Conservation (phyloP, 2,888 invertebrate genomes). For the Malacosoma neustria region DNA sequence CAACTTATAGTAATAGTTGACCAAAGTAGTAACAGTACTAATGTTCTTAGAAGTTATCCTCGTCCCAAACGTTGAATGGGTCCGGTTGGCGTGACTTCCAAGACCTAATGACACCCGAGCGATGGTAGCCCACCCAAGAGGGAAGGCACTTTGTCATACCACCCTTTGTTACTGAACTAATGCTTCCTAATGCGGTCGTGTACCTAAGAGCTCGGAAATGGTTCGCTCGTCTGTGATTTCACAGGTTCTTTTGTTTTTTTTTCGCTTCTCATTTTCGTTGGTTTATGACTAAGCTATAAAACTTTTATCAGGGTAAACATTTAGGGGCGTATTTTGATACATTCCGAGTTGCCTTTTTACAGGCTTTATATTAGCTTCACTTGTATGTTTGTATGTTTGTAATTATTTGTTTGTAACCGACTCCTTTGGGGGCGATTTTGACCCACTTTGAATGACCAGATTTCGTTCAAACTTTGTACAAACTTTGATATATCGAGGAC, state of each 20-base stretch:
- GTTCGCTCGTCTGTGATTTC: conserved; percentile 34
- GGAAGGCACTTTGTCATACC: conserved; percentile 54
- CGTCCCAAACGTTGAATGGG: background rate
- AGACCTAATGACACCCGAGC: conserved; percentile 29
- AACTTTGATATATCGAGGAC: too few species aligned
- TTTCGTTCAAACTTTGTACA: too few species aligned
- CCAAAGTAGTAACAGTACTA: too few species aligned
- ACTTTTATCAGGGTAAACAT: background rate
- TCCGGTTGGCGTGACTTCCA: conserved; percentile 1
- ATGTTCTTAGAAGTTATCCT: too few species aligned
- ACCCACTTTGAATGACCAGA: too few species aligned
- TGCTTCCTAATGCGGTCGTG: conserved; percentile 48
- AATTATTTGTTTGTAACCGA: too few species aligned
- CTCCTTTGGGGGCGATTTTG: too few species aligned
- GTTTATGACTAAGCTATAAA: background rate
- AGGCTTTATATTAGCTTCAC: too few species aligned
- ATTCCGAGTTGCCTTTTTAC: too few species aligned
- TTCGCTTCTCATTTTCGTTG: background rate
- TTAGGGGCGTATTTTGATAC: background rate
- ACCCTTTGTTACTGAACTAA: conserved; percentile 56
- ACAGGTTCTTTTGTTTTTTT: conserved; percentile 11
- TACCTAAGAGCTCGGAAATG: conserved; percentile 40
- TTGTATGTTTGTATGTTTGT: too few species aligned
- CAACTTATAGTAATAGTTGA: too few species aligned
- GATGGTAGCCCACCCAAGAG: conserved; percentile 35